Percentiles rank a stretch among this genome's conserved stretches.
Evolutionary conservation across 2,888 invertebrate species (phyloP).

Genomic region (Dryobotodes eremita): DNA sequence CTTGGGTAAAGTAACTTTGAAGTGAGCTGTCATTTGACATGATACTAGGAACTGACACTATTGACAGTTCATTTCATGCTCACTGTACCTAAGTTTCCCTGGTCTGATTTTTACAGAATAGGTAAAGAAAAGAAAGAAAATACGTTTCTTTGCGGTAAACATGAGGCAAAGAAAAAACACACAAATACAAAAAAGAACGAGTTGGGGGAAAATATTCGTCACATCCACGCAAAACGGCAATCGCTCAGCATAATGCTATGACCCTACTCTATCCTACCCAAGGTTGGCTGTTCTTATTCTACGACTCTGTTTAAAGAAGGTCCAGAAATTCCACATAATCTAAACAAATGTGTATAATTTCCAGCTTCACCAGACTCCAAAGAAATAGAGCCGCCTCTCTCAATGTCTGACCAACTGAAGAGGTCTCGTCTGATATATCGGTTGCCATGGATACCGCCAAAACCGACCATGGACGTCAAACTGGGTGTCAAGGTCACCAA

Average conservation of each 20-base stretch:
- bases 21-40: too few relatives aligned
- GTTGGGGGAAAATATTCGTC: too few relatives aligned
- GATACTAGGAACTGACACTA: too few relatives aligned
- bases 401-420: conserved; percentile 88
- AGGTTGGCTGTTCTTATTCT: background rate
- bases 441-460: conserved; percentile 82
- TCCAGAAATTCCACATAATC: background rate
- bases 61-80: background rate
- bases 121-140: too few relatives aligned
- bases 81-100: background rate
- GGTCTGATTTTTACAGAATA: background rate
- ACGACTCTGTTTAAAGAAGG: background rate
- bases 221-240: too few relatives aligned
- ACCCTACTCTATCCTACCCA: too few relatives aligned
- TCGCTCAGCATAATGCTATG: too few relatives aligned
- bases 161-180: too few relatives aligned
- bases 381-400: conserved; percentile 83
- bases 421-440: conserved; percentile 87
- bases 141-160: too few relatives aligned
- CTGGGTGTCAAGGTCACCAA: conserved; percentile 78
- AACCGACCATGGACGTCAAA: conserved; percentile 72
- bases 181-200: too few relatives aligned
- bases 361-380: conserved; percentile 77
- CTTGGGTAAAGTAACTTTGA: too few relatives aligned
- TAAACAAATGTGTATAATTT: background rate